Conservation (phyloP, 2,797 vertebrate species). For the Stomatorhinus walkeri region DNA sequence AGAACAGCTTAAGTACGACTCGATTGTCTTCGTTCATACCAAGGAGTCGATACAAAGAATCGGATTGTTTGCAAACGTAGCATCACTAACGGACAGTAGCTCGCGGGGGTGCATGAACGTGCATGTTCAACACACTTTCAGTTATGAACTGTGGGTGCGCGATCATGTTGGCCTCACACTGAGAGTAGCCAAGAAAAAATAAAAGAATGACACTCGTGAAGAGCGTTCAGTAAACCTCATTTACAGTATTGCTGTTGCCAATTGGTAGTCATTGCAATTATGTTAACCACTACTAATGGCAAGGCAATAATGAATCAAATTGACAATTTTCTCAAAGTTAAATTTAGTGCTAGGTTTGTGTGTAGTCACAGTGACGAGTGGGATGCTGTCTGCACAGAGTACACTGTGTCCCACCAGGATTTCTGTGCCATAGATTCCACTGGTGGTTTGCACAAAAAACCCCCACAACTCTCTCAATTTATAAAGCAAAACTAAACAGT, state of each 20-base stretch:
- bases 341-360: background rate
- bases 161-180: background rate
- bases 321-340: background rate
- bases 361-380: background rate
- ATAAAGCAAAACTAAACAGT: background rate
- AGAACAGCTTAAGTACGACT: background rate
- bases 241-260: background rate
- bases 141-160: background rate
- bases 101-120: background rate
- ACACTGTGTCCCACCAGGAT: background rate
- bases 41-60: background rate
- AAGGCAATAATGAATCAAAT: background rate
- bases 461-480: background rate
- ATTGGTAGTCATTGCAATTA: background rate
- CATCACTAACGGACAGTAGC: background rate
- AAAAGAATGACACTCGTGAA: background rate
- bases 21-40: background rate
- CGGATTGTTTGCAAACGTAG: background rate
- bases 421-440: background rate
- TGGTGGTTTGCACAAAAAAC: background rate
- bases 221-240: background rate
- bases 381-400: background rate
- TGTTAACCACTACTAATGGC: background rate
- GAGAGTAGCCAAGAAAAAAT: background rate
- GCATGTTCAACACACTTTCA: background rate